phyloP scores from a whole-genome alignment of 2,888 invertebrate species.

The Lucinisca nassula region DNA sequence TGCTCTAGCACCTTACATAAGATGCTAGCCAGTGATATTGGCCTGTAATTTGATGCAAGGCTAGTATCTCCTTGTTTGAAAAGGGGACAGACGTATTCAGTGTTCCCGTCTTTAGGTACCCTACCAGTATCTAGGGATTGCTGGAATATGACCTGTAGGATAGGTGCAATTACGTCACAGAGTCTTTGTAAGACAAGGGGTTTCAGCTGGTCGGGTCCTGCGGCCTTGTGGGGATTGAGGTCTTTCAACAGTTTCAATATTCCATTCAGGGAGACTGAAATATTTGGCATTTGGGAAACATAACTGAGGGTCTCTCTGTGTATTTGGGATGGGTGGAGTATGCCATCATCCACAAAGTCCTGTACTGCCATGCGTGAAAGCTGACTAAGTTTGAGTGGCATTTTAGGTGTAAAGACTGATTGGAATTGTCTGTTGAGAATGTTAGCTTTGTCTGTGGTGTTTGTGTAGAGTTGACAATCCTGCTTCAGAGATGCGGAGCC shows the following conservation, averaged over 20 bases:
- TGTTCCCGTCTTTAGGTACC: neutral
- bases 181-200: neutral
- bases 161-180: neutral
- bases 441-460: neutral
- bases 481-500: neutral
- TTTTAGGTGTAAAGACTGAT: too few relatives aligned
- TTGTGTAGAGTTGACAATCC: neutral
- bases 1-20: too few relatives aligned
- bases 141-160: too few relatives aligned
- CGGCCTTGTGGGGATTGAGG: neutral
- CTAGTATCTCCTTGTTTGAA: too few relatives aligned
- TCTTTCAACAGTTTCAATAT: neutral
- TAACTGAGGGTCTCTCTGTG: neutral
- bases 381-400: neutral
- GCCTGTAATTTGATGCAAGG: neutral
- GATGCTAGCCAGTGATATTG: neutral
- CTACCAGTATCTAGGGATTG: too few relatives aligned
- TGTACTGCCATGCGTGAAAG: neutral
- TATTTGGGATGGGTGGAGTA: neutral
- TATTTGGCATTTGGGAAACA: constrained; percentile 1
- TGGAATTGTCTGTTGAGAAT: neutral
- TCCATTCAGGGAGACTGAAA: neutral
- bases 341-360: neutral
- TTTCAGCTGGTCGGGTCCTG: neutral
- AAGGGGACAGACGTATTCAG: neutral